These are phyloP conservation scores for Lates calcarifer DNA, from an alignment of 2,113 vertebrate genomes.

Conservation along the genomic window DNA sequence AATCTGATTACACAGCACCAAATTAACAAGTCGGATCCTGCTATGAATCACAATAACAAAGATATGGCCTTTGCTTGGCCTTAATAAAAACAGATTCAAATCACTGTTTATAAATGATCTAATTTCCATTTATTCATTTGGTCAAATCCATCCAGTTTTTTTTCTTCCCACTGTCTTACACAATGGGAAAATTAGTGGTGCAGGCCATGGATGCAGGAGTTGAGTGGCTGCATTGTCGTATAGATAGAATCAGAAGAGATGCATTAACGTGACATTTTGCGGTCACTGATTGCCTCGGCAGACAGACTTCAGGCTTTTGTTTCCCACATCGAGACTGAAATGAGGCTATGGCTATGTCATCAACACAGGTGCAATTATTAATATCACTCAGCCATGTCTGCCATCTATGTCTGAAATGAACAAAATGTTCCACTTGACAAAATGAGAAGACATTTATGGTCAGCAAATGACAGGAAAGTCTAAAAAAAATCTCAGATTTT, in stretches of 20 bases:
- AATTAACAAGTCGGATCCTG: conserved; percentile 53
- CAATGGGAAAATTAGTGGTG: conserved; percentile 17
- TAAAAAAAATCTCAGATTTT: neutral
- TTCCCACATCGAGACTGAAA: conserved; percentile 16
- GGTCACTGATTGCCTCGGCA: neutral
- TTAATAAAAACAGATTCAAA: conserved; percentile 37
- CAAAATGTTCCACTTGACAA: conserved; percentile 41
- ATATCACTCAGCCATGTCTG: conserved; percentile 8
- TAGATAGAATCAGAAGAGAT: conserved; percentile 36
- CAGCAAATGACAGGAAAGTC: neutral
- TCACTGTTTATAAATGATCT: conserved; percentile 47
- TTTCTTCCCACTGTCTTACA: neutral
- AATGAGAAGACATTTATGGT: conserved; percentile 2
- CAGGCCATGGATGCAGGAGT: conserved; percentile 1
- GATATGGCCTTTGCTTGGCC: conserved; percentile 20
- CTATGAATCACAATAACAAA: conserved; percentile 42
- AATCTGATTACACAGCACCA: conserved; percentile 40
- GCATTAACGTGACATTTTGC: conserved; percentile 14
- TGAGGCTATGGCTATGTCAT: conserved; percentile 24
- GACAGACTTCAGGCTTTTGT: too few relatives aligned
- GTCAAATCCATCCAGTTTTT: neutral
- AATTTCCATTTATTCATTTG: conserved; percentile 48
- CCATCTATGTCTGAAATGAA: conserved; percentile 30
- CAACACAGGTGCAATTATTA: conserved; percentile 49
- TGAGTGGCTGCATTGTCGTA: conserved; percentile 2